A percentile compares a stretch with the other conserved stretches of the same genome.
phyloP scores from a whole-genome alignment of 2,888 invertebrate genomes.

The Drosophila nr. medialis region DNA sequence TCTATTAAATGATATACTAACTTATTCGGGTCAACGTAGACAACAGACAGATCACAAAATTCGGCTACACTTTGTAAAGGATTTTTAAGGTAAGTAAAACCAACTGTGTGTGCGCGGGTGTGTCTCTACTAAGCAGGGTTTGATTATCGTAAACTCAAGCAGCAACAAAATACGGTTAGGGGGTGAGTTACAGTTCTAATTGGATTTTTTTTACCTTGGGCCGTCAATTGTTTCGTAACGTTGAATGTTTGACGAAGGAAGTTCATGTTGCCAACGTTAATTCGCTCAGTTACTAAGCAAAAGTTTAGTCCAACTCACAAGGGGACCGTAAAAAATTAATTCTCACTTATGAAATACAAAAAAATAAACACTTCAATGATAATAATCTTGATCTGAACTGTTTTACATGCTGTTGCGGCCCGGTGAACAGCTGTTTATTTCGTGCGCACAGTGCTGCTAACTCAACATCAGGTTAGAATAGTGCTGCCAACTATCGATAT shows the following conservation, averaged over 20 bases:
- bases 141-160: background rate
- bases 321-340: background rate
- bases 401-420: constrained; percentile 24
- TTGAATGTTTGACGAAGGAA: constrained; percentile 83
- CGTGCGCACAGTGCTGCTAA: constrained; percentile 26
- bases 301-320: background rate
- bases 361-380: constrained; percentile 5
- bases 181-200: background rate
- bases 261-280: constrained; percentile 75
- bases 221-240: constrained; percentile 83
- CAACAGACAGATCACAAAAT: background rate
- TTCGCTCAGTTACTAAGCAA: background rate
- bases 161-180: background rate
- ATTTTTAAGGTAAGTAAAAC: background rate
- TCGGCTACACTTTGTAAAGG: background rate
- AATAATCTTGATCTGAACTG: constrained; percentile 14
- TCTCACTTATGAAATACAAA: constrained; percentile 14
- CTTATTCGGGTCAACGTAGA: background rate
- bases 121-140: constrained; percentile 2
- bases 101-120: background rate
- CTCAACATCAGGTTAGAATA: background rate
- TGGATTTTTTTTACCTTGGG: constrained; percentile 65
- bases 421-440: constrained; percentile 43
- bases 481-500: constrained; percentile 1
- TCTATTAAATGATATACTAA: background rate